These are phyloP conservation scores for Microcebus jonahi DNA, from an alignment of 2,113 vertebrate genomes.

Conservation along the genomic window DNA sequence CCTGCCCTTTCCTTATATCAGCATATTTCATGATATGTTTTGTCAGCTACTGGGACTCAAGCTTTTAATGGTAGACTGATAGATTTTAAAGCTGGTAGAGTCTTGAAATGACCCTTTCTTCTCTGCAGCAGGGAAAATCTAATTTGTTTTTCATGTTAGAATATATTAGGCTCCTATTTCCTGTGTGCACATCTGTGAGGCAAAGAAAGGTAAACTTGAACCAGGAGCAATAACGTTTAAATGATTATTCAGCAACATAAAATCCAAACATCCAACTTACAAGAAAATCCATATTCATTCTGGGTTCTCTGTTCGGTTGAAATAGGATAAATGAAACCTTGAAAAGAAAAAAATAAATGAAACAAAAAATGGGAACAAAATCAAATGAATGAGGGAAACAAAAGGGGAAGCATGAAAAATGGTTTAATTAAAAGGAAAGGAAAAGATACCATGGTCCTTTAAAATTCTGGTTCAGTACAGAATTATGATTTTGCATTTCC, in stretches of 20 bases:
- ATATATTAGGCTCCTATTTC: slow-evolving; percentile 66
- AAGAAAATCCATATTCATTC: slow-evolving; percentile 97
- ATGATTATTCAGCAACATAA: slow-evolving; percentile 83
- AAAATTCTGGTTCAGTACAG: slow-evolving; percentile 81
- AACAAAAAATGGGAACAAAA: slow-evolving; percentile 92
- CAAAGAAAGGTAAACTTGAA: slow-evolving; percentile 77
- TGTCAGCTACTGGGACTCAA: background rate
- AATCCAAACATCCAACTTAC: slow-evolving; percentile 93
- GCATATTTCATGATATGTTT: background rate
- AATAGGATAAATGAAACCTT: slow-evolving; percentile 99
- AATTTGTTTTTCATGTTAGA: slow-evolving; percentile 71
- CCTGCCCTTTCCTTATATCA: slow-evolving; percentile 52
- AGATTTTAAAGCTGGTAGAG: slow-evolving; percentile 57
- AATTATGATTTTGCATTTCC: slow-evolving; percentile 86
- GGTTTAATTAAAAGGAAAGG: slow-evolving; percentile 82
- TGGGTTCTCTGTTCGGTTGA: slow-evolving; percentile 95
- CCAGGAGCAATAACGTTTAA: slow-evolving; percentile 61
- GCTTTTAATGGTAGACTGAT: slow-evolving; percentile 30
- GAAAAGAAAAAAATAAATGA: slow-evolving; percentile 88
- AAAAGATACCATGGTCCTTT: slow-evolving; percentile 83
- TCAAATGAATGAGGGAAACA: slow-evolving; percentile 87
- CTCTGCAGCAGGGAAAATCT: slow-evolving; percentile 67
- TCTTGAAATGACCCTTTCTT: slow-evolving; percentile 62
- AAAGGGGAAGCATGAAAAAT: slow-evolving; percentile 89
- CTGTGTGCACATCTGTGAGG: slow-evolving; percentile 67